A percentile compares a stretch with the other conserved stretches of the same genome.
Evolutionary conservation across 2,888 invertebrate species (phyloP).

Genomic region (Trichopoda pennipes): DNA sequence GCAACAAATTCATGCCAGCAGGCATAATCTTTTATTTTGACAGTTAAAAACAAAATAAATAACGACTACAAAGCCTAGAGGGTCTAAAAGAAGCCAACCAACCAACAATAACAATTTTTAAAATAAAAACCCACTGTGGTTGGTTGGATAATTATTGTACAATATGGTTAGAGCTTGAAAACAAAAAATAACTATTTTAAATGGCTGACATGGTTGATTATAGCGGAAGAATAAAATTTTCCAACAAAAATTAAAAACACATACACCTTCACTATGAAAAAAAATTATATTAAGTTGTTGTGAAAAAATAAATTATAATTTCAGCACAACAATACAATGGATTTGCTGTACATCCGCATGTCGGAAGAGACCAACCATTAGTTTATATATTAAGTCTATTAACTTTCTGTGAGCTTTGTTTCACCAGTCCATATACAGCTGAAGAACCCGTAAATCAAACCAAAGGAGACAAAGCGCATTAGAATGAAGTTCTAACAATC

Average conservation of each 20-base stretch:
- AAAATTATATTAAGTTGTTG: slow-evolving; percentile 69
- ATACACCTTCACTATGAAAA: slow-evolving; percentile 69
- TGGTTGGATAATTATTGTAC: slow-evolving; percentile 51
- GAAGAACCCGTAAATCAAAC: no score
- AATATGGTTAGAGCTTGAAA: slow-evolving; percentile 44
- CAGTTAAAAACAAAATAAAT: slow-evolving; percentile 65
- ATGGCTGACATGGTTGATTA: slow-evolving; percentile 64
- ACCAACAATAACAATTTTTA: slow-evolving; percentile 14
- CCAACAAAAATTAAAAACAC: slow-evolving; percentile 12
- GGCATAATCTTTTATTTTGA: slow-evolving; percentile 70
- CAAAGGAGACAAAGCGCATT: no score
- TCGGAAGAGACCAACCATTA: slow-evolving; percentile 33
- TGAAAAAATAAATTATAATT: slow-evolving; percentile 51
- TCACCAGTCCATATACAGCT: no score
- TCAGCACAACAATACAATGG: slow-evolving; percentile 45
- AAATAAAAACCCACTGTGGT: slow-evolving; percentile 47
- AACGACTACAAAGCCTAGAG: slow-evolving; percentile 64
- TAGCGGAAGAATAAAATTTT: slow-evolving; percentile 64
- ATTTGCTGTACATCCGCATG: slow-evolving; percentile 49
- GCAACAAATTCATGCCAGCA: slow-evolving; percentile 52
- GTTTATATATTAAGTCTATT: no score
- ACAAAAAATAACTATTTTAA: slow-evolving; percentile 61
- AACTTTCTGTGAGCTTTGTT: no score
- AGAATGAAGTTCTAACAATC: no score
- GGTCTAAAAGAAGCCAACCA: slow-evolving; percentile 52